phyloP scores from a whole-genome alignment of 2,797 vertebrate species.

The Ctenopoma multispine region DNA sequence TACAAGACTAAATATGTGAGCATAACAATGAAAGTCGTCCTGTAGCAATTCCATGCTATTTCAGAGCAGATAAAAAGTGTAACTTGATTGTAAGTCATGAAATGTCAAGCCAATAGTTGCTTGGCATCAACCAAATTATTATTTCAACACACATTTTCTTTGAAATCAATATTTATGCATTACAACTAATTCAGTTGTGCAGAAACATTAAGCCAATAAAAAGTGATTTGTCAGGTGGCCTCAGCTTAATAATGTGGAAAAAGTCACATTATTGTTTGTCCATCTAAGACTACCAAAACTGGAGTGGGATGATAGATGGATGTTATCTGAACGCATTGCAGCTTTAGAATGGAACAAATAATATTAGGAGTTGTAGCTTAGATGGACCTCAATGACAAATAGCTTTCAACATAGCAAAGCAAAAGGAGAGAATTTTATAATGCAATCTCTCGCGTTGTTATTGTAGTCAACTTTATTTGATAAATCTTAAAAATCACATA shows the following conservation, averaged over 20 bases:
- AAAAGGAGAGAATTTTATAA: background rate
- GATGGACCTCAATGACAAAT: no score
- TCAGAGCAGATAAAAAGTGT: background rate
- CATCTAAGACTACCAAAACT: background rate
- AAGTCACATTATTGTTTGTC: background rate
- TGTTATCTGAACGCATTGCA: background rate
- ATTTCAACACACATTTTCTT: background rate
- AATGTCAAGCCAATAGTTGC: background rate
- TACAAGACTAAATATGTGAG: background rate
- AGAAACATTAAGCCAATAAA: background rate
- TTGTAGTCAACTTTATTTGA: background rate
- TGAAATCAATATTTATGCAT: no score
- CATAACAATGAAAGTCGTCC: background rate
- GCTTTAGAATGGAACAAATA: constrained; percentile 1
- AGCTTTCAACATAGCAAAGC: background rate
- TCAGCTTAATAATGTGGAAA: background rate
- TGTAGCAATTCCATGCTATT: background rate
- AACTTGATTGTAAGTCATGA: background rate
- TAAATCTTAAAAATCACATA: background rate
- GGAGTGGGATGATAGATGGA: background rate
- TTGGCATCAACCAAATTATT: no score
- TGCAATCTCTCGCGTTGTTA: background rate
- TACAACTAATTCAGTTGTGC: background rate
- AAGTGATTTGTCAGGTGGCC: background rate
- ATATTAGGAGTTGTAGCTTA: background rate